Percentiles rank a stretch among this genome's conserved stretches.
Evolutionary conservation across 2,888 invertebrate species (phyloP).

Genomic region (Osmoderma eremita): DNA sequence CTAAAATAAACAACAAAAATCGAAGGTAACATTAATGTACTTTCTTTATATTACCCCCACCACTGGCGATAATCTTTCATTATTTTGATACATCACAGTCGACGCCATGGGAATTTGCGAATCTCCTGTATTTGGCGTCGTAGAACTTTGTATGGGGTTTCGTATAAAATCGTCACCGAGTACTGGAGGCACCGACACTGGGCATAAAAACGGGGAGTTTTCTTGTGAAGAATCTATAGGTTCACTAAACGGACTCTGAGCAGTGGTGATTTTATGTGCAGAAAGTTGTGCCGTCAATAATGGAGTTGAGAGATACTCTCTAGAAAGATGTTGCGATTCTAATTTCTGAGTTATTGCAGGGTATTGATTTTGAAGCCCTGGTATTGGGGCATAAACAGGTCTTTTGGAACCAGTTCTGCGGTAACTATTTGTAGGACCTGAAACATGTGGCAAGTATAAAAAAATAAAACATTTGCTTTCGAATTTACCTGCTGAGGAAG

Average conservation of each 20-base stretch:
- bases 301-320: conserved; percentile 44
- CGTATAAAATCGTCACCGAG: conserved; percentile 21
- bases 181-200: conserved; percentile 20
- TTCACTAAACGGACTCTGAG: conserved; percentile 37
- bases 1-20: conserved; percentile 9
- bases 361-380: conserved; percentile 65
- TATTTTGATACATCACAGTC: conserved; percentile 36
- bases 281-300: conserved; percentile 36
- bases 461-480: conserved; percentile 9
- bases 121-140: conserved; percentile 55
- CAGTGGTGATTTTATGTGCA: neutral
- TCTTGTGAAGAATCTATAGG: conserved; percentile 15
- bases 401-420: conserved; percentile 75
- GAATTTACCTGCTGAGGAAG: conserved; percentile 17
- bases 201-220: conserved; percentile 41
- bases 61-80: conserved; percentile 1
- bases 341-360: conserved; percentile 37
- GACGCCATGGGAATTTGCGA: conserved; percentile 42
- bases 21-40: neutral
- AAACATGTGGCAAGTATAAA: conserved; percentile 28
- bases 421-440: conserved; percentile 67
- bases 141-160: conserved; percentile 46
- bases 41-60: neutral
- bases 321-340: conserved; percentile 34
- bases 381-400: conserved; percentile 81